phyloP scores from a whole-genome alignment of 2,797 vertebrate species.

The Liasis olivaceus region DNA sequence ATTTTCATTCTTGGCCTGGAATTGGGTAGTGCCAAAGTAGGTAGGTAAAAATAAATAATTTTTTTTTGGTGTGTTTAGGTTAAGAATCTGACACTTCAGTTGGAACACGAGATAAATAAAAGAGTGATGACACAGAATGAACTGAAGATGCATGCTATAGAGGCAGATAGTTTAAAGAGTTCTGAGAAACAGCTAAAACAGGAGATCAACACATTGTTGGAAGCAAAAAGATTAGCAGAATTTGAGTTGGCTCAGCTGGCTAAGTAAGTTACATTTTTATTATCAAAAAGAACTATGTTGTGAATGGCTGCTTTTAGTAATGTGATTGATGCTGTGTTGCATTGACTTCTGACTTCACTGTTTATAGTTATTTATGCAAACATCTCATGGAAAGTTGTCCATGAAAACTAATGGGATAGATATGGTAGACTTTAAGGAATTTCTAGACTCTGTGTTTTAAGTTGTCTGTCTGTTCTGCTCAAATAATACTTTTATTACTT shows the following conservation, averaged over 20 bases:
- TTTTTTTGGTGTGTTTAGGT: constrained; percentile 74
- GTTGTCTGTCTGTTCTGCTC: neutral
- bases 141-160: constrained; percentile 86
- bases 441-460: neutral
- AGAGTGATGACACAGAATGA: constrained; percentile 85
- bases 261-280: constrained; percentile 80
- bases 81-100: constrained; percentile 83
- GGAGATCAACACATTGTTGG: constrained; percentile 90
- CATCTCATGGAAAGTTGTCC: neutral
- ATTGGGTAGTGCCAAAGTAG: neutral
- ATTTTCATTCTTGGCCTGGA: neutral
- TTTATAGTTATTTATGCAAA: neutral
- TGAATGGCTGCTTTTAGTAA: neutral
- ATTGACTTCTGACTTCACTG: neutral
- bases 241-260: constrained; percentile 96
- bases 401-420: neutral
- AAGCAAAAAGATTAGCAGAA: constrained; percentile 93
- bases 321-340: neutral
- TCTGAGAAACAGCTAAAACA: constrained; percentile 98
- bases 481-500: neutral
- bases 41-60: neutral
- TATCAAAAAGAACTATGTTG: neutral
- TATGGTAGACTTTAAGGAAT: neutral
- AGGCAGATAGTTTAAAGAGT: constrained; percentile 89
- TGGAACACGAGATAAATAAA: constrained; percentile 92